phyloP scores from a whole-genome alignment of 2,113 vertebrate species.

The Eulemur macaco region DNA sequence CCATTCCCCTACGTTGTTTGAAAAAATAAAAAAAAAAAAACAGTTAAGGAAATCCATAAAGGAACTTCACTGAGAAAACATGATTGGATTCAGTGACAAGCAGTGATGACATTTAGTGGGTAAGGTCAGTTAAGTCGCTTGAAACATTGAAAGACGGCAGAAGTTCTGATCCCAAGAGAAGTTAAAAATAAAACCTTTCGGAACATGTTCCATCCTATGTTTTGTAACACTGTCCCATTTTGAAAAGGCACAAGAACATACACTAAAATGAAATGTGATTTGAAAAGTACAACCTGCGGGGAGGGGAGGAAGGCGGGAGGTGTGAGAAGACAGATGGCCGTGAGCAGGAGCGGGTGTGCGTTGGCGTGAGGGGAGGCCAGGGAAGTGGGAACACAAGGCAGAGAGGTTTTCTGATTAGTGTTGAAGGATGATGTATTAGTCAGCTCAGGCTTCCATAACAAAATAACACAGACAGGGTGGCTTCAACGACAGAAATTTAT shows the following conservation, averaged over 20 bases:
- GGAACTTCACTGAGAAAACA: neutral
- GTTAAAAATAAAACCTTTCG: neutral
- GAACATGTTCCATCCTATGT: neutral
- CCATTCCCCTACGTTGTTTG: neutral
- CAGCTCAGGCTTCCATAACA: neutral
- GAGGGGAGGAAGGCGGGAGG: neutral
- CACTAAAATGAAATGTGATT: neutral
- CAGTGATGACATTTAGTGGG: neutral
- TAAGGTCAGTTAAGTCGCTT: neutral
- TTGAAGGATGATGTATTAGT: neutral
- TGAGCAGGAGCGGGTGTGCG: neutral
- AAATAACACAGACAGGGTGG: neutral
- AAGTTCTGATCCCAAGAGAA: neutral
- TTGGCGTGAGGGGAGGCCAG: rapidly evolving
- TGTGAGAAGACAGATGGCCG: neutral
- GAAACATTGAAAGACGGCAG: neutral
- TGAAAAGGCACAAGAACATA: neutral
- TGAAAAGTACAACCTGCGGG: neutral
- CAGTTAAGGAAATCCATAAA: neutral
- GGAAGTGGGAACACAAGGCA: neutral
- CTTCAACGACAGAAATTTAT: neutral
- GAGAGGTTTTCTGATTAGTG: neutral
- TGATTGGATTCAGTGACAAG: neutral
- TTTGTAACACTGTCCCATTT: neutral
- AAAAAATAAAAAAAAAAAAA: neutral